Evolutionary conservation across 2,797 vertebrate genomes (phyloP).

Genomic region (Saxicola maurus): DNA sequence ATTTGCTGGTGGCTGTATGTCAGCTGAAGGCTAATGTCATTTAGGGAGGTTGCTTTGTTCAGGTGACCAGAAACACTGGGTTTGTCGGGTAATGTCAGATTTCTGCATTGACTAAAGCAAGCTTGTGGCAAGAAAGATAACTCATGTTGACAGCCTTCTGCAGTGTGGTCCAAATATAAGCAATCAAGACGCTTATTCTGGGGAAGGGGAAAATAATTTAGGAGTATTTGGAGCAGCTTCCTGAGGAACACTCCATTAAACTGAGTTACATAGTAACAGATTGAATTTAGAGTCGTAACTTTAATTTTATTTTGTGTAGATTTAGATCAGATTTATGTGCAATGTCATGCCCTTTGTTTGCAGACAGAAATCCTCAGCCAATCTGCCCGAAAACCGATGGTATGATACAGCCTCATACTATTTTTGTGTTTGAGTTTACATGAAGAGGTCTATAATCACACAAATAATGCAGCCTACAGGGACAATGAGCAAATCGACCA

Average conservation of each 20-base stretch:
- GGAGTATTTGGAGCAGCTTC: conserved; percentile 30
- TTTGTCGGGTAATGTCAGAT: conserved; percentile 6
- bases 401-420: neutral
- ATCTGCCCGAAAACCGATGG: neutral
- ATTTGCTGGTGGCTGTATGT: conserved; percentile 23
- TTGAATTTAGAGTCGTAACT: conserved; percentile 46
- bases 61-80: conserved; percentile 34
- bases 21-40: neutral
- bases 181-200: neutral
- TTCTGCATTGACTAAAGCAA: neutral
- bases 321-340: conserved; percentile 43
- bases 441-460: conserved; percentile 27
- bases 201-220: conserved; percentile 44
- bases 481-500: conserved; percentile 43
- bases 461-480: conserved; percentile 48
- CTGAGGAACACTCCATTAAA: conserved; percentile 42
- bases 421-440: conserved; percentile 22
- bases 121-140: conserved; percentile 23
- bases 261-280: conserved; percentile 35
- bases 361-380: conserved; percentile 24
- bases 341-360: conserved; percentile 20
- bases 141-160: conserved; percentile 19
- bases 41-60: conserved; percentile 17
- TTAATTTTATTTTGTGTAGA: conserved; percentile 49
- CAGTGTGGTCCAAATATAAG: neutral